A percentile compares a stretch with the other conserved stretches of the same genome.
Evolutionary conservation across 2,113 vertebrate species (phyloP).

Genomic region (Dascyllus trimaculatus): DNA sequence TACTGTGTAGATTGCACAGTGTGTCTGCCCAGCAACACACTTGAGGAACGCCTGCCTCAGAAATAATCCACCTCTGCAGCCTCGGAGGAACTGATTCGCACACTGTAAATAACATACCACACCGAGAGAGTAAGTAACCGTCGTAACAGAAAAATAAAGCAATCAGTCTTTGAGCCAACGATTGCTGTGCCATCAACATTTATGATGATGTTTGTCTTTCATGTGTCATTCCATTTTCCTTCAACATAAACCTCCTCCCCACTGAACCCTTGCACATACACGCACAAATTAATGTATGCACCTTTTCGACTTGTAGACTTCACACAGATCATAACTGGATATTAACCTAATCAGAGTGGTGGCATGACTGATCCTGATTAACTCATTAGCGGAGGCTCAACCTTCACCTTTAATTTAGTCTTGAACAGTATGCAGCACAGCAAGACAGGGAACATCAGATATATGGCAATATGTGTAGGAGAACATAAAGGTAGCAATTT

Average conservation of each 20-base stretch:
- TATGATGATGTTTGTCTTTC: constrained; percentile 8
- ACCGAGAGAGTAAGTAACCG: constrained; percentile 6
- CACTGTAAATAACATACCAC: constrained; percentile 42
- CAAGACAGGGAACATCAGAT: not conserved
- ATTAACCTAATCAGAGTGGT: constrained; percentile 28
- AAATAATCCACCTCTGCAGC: constrained; percentile 47
- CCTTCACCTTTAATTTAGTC: constrained; percentile 31
- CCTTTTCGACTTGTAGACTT: constrained; percentile 3
- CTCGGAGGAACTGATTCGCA: constrained; percentile 22
- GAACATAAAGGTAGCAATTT: not conserved
- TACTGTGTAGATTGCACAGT: not conserved
- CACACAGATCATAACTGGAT: constrained; percentile 31
- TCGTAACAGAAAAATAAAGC: constrained; percentile 20
- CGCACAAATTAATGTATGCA: not conserved
- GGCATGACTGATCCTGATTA: constrained; percentile 34
- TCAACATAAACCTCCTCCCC: not conserved
- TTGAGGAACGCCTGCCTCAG: constrained; percentile 20
- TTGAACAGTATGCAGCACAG: constrained; percentile 11
- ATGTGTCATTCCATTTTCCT: not conserved
- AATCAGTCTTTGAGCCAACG: not conserved
- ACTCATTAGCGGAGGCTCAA: constrained; percentile 36
- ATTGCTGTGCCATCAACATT: constrained; percentile 7
- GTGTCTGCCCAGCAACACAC: constrained; percentile 26
- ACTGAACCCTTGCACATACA: not conserved
- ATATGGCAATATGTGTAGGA: not conserved